phyloP scores from a whole-genome alignment of 2,797 vertebrate genomes.

The Notolepis coatsorum region DNA sequence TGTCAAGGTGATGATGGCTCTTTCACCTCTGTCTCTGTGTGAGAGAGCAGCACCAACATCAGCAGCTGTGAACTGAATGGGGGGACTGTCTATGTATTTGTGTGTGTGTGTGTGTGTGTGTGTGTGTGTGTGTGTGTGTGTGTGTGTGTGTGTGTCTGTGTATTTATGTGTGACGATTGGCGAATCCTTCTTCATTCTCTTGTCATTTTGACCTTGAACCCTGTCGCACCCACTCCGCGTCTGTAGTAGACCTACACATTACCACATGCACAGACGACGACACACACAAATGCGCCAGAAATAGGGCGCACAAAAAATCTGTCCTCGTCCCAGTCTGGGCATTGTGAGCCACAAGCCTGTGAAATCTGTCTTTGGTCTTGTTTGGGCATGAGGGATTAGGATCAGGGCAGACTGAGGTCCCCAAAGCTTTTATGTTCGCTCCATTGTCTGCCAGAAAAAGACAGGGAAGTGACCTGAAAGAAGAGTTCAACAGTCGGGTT shows the following conservation, averaged over 20 bases:
- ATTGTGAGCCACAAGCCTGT: slow-evolving; percentile 74
- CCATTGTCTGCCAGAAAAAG: slow-evolving; percentile 50
- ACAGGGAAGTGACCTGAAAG: slow-evolving; percentile 21
- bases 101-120: too few species aligned
- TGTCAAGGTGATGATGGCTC: slow-evolving; percentile 75
- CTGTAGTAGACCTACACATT: slow-evolving; percentile 39
- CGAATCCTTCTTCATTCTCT: slow-evolving; percentile 60
- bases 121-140: background rate
- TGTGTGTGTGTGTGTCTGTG: slow-evolving; percentile 3
- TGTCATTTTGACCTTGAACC: slow-evolving; percentile 54
- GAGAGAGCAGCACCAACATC: slow-evolving; percentile 49
- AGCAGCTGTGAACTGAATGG: slow-evolving; percentile 80
- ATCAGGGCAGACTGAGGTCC: slow-evolving; percentile 52
- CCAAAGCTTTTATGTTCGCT: slow-evolving; percentile 50
- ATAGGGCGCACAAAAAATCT: slow-evolving; percentile 52
- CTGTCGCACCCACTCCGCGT: background rate
- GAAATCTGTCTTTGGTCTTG: slow-evolving; percentile 72
- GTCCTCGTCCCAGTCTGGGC: slow-evolving; percentile 52
- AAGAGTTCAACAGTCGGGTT: slow-evolving; percentile 7
- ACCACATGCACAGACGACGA: slow-evolving; percentile 42
- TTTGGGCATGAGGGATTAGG: slow-evolving; percentile 74
- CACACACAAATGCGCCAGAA: slow-evolving; percentile 20
- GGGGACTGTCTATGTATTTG: slow-evolving; percentile 54
- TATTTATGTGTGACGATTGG: slow-evolving; percentile 6
- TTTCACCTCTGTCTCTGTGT: slow-evolving; percentile 64